Conservation (phyloP, 1,140 invertebrate species). For the Saccostrea echinata region DNA sequence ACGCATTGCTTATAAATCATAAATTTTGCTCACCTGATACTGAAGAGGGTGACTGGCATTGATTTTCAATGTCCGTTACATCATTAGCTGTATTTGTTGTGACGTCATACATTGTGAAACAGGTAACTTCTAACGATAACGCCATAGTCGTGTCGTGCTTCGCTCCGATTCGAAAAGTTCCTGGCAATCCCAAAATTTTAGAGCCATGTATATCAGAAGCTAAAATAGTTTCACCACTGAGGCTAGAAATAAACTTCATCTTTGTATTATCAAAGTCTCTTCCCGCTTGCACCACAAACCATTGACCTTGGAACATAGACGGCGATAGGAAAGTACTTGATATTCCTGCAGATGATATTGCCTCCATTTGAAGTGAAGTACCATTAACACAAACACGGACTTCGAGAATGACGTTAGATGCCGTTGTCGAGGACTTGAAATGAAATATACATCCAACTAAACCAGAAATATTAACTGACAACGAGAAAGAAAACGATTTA, state of each 20-base stretch:
- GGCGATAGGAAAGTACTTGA: neutral
- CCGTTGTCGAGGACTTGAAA: neutral
- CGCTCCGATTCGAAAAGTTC: slow-evolving; percentile 21
- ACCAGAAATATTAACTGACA: neutral
- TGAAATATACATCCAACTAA: slow-evolving; percentile 2
- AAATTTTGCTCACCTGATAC: neutral
- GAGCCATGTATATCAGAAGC: neutral
- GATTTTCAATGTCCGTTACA: neutral
- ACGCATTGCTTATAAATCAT: too few relatives aligned
- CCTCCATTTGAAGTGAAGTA: neutral
- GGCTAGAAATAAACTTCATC: neutral
- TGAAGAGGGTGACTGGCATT: neutral
- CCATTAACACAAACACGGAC: slow-evolving; percentile 16
- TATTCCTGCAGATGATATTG: neutral
- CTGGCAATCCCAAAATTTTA: neutral
- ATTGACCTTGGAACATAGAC: neutral
- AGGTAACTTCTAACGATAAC: neutral
- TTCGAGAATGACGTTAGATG: neutral
- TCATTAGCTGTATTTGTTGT: neutral
- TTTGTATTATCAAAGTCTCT: neutral
- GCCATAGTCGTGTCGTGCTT: slow-evolving; percentile 13
- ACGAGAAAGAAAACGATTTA: slow-evolving; percentile 32
- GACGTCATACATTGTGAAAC: neutral
- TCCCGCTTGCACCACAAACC: neutral
- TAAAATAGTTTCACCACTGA: neutral